phyloP scores from a whole-genome alignment of 2,888 invertebrate genomes.

The Agapostemon virescens region DNA sequence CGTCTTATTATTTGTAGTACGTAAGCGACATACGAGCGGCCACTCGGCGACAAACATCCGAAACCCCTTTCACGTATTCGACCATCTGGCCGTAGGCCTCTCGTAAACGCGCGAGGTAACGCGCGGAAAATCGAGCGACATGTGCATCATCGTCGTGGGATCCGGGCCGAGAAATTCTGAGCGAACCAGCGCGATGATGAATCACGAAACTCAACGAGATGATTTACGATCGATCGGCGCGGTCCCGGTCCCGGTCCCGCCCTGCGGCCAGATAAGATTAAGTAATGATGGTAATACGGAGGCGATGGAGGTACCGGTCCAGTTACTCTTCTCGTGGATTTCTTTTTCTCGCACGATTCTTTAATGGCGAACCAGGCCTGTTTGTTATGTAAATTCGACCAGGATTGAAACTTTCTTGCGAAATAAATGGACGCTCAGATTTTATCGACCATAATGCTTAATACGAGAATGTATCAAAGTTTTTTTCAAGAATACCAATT shows the following conservation, averaged over 20 bases:
- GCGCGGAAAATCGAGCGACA: slow-evolving; percentile 53
- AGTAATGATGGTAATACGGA: slow-evolving; percentile 40
- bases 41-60: background rate
- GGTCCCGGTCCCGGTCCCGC: slow-evolving; percentile 30
- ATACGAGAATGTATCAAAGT: background rate
- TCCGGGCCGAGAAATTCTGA: slow-evolving; percentile 12
- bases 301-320: slow-evolving; percentile 35
- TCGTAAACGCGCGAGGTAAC: slow-evolving; percentile 13
- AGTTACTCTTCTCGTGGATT: slow-evolving; percentile 28
- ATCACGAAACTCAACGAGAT: slow-evolving; percentile 45
- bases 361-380: background rate
- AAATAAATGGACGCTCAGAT: background rate
- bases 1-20: slow-evolving; percentile 63
- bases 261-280: slow-evolving; percentile 53
- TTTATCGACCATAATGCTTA: background rate
- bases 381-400: slow-evolving; percentile 13
- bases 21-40: slow-evolving; percentile 50
- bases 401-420: slow-evolving; percentile 10
- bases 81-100: slow-evolving; percentile 18
- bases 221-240: slow-evolving; percentile 58
- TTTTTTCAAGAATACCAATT: background rate
- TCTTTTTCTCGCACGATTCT: background rate
- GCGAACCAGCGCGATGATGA: slow-evolving; percentile 57
- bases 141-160: slow-evolving; percentile 44
- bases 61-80: slow-evolving; percentile 55